A percentile compares a stretch with the other conserved stretches of the same genome.
These are phyloP conservation scores for Andricus quercusramuli DNA, from an alignment of 2,888 invertebrate species.

Conservation along the genomic window DNA sequence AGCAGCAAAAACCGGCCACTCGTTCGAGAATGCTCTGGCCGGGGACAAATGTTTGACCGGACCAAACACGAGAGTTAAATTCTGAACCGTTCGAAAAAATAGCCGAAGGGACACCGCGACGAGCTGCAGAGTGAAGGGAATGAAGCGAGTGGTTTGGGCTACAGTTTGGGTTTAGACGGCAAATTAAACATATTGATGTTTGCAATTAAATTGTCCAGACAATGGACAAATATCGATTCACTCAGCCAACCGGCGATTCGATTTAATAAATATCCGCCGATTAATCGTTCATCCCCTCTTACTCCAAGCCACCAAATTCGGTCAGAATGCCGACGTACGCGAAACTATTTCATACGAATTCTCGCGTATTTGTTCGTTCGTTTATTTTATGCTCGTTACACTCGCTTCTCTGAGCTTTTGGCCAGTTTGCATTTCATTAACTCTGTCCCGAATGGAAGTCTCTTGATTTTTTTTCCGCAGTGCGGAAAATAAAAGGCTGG, in stretches of 20 bases:
- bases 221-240: constrained; percentile 75
- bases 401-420: constrained; percentile 39
- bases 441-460: constrained; percentile 55
- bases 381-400: constrained; percentile 66
- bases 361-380: constrained; percentile 61
- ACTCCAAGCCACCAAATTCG: constrained; percentile 2
- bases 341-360: constrained; percentile 60
- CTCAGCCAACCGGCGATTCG: constrained; percentile 62
- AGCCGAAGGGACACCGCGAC: constrained; percentile 34
- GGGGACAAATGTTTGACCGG: constrained; percentile 65
- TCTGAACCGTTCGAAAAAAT: constrained; percentile 58
- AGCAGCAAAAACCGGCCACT: constrained; percentile 60
- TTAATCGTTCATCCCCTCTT: constrained; percentile 47
- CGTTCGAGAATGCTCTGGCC: constrained; percentile 51
- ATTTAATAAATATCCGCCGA: constrained; percentile 74
- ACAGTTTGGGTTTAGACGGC: constrained; percentile 45
- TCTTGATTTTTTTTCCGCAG: constrained; percentile 55
- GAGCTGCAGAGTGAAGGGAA: constrained; percentile 13
- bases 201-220: constrained; percentile 75
- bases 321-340: constrained; percentile 40
- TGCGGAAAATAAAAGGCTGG: constrained; percentile 41
- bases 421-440: constrained; percentile 73
- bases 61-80: constrained; percentile 66
- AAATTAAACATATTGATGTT: constrained; percentile 73
- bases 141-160: constrained; percentile 29